A percentile compares a stretch with the other conserved stretches of the same genome.
Evolutionary conservation across 1,140 invertebrate genomes (phyloP).

Genomic region (Drosophila tristis): DNA sequence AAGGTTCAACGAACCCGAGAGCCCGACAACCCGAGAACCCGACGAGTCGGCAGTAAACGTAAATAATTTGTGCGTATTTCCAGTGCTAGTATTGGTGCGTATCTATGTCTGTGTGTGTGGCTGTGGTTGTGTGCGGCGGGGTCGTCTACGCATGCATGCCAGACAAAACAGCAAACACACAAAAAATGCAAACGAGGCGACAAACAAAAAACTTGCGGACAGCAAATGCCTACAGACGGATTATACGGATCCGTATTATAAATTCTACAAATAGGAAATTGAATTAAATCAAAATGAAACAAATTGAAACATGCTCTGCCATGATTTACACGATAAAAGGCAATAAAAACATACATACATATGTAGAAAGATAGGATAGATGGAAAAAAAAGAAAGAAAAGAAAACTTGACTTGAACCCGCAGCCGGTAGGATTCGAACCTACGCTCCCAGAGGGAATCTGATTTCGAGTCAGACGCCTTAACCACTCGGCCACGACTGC

Average conservation of each 20-base stretch:
- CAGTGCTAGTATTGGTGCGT: constrained; percentile 14
- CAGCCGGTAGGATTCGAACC: constrained; percentile 94
- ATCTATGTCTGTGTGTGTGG: constrained; percentile 7
- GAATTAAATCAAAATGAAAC: too few relatives aligned
- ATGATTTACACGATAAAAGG: too few relatives aligned
- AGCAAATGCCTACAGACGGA: too few relatives aligned
- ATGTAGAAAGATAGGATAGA: too few relatives aligned
- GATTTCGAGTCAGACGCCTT: constrained; percentile 94
- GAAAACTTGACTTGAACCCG: too few relatives aligned
- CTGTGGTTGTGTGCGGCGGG: neutral
- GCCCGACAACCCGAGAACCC: too few relatives aligned
- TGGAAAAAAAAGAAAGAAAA: too few relatives aligned
- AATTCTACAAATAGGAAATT: neutral
- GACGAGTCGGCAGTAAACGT: constrained; percentile 28
- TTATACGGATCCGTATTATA: too few relatives aligned
- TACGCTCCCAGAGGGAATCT: constrained; percentile 94
- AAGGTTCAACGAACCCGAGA: constrained; percentile 38
- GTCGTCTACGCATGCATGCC: constrained; percentile 40
- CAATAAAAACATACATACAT: too few relatives aligned
- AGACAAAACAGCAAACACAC: constrained; percentile 17
- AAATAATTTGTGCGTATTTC: constrained; percentile 48
- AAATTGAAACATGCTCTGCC: too few relatives aligned
- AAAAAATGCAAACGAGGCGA: neutral
- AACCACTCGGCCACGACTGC: constrained; percentile 88
- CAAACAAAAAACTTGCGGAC: neutral